phyloP scores from a whole-genome alignment of 2,797 vertebrate genomes.

The Hippocampus kuda region DNA sequence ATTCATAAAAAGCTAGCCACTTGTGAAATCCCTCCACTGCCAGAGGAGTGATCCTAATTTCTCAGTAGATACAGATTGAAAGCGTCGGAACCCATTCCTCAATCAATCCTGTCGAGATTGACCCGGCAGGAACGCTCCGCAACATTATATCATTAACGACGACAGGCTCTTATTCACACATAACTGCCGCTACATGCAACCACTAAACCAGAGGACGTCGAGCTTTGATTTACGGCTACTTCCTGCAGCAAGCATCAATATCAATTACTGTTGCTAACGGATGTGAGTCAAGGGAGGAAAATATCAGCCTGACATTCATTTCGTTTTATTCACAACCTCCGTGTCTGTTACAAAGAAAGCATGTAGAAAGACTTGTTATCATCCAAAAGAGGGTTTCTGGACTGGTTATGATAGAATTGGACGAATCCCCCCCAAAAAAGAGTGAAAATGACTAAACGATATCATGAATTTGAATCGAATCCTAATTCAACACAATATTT shows the following conservation, averaged over 20 bases:
- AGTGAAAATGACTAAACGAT: no score
- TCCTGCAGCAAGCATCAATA: conserved; percentile 58
- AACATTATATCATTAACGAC: conserved; percentile 61
- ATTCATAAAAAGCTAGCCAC: background rate
- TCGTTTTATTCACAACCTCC: conserved; percentile 29
- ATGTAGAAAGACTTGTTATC: background rate
- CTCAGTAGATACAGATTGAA: conserved; percentile 80
- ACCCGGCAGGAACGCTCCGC: conserved; percentile 35
- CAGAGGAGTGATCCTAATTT: conserved; percentile 64
- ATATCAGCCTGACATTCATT: conserved; percentile 38
- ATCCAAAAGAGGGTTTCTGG: background rate
- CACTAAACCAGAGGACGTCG: conserved; percentile 38
- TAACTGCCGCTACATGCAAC: conserved; percentile 44
- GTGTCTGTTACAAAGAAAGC: conserved; percentile 28
- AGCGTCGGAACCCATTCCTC: conserved; percentile 58
- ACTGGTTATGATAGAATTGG: background rate
- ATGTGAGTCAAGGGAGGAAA: conserved; percentile 40
- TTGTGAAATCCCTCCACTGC: background rate
- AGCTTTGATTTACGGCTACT: conserved; percentile 59
- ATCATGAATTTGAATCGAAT: no score
- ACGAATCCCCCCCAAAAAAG: no score
- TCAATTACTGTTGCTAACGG: conserved; percentile 62
- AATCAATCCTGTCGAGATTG: conserved; percentile 55
- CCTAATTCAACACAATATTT: no score
- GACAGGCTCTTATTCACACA: conserved; percentile 55